Evolutionary conservation across 2,113 vertebrate genomes (phyloP).

Genomic region (Ciconia stormi): DNA sequence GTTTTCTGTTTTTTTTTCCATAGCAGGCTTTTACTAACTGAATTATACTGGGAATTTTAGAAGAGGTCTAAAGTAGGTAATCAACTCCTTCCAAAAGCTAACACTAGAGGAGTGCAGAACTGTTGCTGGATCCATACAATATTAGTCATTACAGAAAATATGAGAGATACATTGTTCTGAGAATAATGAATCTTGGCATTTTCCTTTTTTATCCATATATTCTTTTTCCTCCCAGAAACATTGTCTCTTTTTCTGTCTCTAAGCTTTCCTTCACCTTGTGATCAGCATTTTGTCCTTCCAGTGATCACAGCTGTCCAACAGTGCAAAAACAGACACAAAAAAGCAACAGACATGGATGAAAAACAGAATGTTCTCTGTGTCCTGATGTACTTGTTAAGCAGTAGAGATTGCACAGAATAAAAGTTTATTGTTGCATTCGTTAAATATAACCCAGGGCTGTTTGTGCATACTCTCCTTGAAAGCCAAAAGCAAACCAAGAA

Average conservation of each 20-base stretch:
- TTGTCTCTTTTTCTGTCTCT: background rate
- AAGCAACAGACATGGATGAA: background rate
- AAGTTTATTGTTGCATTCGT: background rate
- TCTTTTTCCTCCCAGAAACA: background rate
- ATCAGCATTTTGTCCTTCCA: slow-evolving; percentile 34
- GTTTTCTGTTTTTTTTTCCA: background rate
- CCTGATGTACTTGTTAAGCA: slow-evolving; percentile 3
- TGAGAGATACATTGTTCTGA: background rate
- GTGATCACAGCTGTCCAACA: background rate
- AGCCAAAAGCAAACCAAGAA: slow-evolving; percentile 14
- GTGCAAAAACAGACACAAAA: slow-evolving; percentile 10
- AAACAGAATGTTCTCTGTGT: slow-evolving; percentile 39
- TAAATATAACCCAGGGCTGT: slow-evolving; percentile 30
- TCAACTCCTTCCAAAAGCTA: background rate
- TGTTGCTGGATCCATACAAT: background rate
- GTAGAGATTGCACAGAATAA: background rate
- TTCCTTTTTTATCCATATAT: background rate
- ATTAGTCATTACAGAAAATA: background rate
- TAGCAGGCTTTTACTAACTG: background rate
- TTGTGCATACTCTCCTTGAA: background rate
- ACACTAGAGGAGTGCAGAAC: background rate
- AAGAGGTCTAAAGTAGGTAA: background rate
- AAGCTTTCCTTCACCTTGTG: background rate
- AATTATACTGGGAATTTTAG: background rate
- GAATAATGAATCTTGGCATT: background rate